Conservation (phyloP, 2,888 invertebrate species). For the Hyposoter didymator region DNA sequence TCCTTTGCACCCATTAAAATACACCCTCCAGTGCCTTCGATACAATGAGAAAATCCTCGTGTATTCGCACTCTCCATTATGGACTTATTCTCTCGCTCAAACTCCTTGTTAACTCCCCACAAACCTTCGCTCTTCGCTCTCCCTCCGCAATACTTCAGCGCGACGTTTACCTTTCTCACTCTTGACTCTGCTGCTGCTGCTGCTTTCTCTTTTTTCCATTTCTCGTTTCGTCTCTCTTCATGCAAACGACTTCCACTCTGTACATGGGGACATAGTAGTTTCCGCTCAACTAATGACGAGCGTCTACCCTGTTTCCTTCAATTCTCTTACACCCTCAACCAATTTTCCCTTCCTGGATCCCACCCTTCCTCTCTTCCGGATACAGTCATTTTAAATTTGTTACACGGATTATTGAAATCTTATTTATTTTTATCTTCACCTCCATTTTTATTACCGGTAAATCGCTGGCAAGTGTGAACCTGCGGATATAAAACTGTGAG, state of each 20-base stretch:
- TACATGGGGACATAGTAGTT: slow-evolving; percentile 74
- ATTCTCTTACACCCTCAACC: slow-evolving; percentile 63
- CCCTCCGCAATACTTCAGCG: slow-evolving; percentile 26
- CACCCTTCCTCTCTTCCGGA: background rate
- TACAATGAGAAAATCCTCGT: slow-evolving; percentile 43
- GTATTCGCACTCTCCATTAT: slow-evolving; percentile 43
- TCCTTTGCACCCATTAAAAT: slow-evolving; percentile 31
- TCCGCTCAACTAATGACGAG: slow-evolving; percentile 79
- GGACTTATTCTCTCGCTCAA: slow-evolving; percentile 34
- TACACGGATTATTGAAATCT: slow-evolving; percentile 32
- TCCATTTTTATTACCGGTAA: background rate
- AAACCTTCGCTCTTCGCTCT: slow-evolving; percentile 42
- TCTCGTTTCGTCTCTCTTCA: slow-evolving; percentile 68
- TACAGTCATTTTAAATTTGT: slow-evolving; percentile 9
- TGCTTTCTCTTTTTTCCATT: slow-evolving; percentile 60
- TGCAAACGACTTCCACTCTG: slow-evolving; percentile 77
- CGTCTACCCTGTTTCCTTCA: slow-evolving; percentile 76
- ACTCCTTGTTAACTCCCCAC: slow-evolving; percentile 38
- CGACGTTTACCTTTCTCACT: slow-evolving; percentile 66
- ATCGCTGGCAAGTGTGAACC: background rate
- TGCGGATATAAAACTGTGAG: background rate
- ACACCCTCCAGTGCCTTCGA: slow-evolving; percentile 32
- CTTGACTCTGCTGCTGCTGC: slow-evolving; percentile 63
- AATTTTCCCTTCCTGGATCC: slow-evolving; percentile 24
- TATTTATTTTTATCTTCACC: slow-evolving; percentile 2